phyloP scores from a whole-genome alignment of 2,888 invertebrate genomes.

The Callimorpha dominula region DNA sequence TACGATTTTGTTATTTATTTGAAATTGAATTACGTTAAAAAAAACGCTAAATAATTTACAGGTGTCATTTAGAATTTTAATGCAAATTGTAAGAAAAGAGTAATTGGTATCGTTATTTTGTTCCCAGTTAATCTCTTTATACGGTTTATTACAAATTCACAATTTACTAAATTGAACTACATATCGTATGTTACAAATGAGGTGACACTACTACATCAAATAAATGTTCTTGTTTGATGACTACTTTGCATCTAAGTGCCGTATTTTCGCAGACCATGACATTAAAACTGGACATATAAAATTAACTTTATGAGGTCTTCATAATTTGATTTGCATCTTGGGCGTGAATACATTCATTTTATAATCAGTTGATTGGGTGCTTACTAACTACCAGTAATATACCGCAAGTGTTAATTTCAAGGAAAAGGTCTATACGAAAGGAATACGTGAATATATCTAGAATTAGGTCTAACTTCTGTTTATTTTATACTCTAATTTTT shows the following conservation, averaged over 20 bases:
- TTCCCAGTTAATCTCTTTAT: background rate
- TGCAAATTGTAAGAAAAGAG: too few relatives aligned
- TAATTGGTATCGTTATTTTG: background rate
- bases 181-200: too few relatives aligned
- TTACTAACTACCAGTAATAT: background rate
- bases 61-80: background rate
- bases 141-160: background rate
- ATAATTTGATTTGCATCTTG: slow-evolving; percentile 55
- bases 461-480: background rate
- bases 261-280: slow-evolving; percentile 62
- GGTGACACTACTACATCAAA: slow-evolving; percentile 27
- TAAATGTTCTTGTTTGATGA: slow-evolving; percentile 50
- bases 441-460: background rate
- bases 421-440: background rate
- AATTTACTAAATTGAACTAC: slow-evolving; percentile 7
- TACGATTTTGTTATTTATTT: too few relatives aligned
- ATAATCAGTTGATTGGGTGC: slow-evolving; percentile 49
- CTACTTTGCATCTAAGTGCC: slow-evolving; percentile 35
- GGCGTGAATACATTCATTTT: slow-evolving; percentile 40
- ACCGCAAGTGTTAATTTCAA: background rate
- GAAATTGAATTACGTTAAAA: too few relatives aligned
- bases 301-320: slow-evolving; percentile 53
- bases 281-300: slow-evolving; percentile 56
- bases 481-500: background rate
- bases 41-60: background rate